phyloP scores from a whole-genome alignment of 1,140 invertebrate genomes.

The Diprion similis region DNA sequence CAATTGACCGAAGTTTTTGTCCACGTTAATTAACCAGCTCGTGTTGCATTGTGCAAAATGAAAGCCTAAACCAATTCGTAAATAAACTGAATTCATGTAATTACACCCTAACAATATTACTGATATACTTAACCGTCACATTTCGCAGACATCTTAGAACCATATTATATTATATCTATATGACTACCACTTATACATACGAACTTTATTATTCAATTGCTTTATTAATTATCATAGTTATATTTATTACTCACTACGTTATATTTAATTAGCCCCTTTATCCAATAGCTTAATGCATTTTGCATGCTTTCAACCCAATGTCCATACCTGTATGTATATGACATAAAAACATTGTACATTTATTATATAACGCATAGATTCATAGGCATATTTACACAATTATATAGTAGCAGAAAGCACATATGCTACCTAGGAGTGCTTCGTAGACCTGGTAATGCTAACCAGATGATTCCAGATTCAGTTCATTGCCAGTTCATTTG shows the following conservation, averaged over 20 bases:
- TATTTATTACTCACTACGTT: not conserved
- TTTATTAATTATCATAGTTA: not conserved
- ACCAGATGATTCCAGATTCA: not conserved
- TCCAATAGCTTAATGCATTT: not conserved
- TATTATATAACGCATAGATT: not conserved
- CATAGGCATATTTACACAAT: not conserved
- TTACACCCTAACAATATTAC: too few relatives aligned
- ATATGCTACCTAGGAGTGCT: not conserved
- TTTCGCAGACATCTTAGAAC: too few relatives aligned
- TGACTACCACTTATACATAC: not conserved
- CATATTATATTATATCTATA: too few relatives aligned
- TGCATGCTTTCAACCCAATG: not conserved
- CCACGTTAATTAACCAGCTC: too few relatives aligned
- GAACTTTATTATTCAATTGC: not conserved
- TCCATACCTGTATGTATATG: constrained; percentile 2
- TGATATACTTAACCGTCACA: too few relatives aligned
- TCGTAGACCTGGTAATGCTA: not conserved
- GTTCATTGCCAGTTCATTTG: not conserved
- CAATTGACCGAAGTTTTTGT: too few relatives aligned
- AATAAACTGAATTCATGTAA: too few relatives aligned
- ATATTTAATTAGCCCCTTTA: not conserved
- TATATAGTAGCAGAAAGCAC: not conserved
- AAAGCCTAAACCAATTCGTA: too few relatives aligned
- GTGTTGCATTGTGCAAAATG: too few relatives aligned
- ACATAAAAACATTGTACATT: not conserved